Base-by-base conservation (phyloP, 2,797 vertebrate species). In the Sebastolobus altivelis region DNA sequence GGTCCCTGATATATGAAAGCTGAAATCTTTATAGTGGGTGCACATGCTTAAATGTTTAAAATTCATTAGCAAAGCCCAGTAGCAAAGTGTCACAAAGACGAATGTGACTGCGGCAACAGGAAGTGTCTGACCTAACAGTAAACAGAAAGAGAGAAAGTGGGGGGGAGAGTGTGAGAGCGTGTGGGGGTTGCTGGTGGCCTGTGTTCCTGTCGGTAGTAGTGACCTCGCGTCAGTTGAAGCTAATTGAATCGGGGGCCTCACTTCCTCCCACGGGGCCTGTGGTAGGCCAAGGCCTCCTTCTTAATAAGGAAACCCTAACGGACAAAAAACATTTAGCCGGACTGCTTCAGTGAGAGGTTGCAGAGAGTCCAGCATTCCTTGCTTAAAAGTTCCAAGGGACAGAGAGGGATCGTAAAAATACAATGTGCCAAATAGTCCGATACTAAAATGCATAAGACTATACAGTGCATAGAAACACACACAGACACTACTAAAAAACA, bases 191-290 rank as follows among this genome's bases (percentile, higher is more conserved):
- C 63, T 81, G 77, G 84, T 86, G 84, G 76, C 77, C 76, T 67
- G 55, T 83, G 83, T 84, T 92, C 16, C 83, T 87, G 82, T 73
- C 37, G 40, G 89, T 80, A 84, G 89, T 84, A 82, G 56, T 92
- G 93, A 94, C 92, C 89, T 91, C 85, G 84, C 56, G 79, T 88
- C 72, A 69, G 85, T 91, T 82, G 79, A 80, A 91, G 72, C 80
- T 84, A 90, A 92, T 89, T 92, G 82, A 90, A 89, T 77, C 2
- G 65, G 80, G 72, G 87, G 79, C 77, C 83, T 87, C 81, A 83
- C 80, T 93, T 93, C 90, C 92, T 92, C 90, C 85, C 86, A 56
- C n/a, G 80, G 79, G 92, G 55, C 49, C 20, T 25, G 72, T 69
- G 79, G 83, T 71, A 72, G 80, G 67, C 76, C 67, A 68, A 83